phyloP scores from a whole-genome alignment of 2,797 vertebrate species.

The Aselliscus stoliczkanus region DNA sequence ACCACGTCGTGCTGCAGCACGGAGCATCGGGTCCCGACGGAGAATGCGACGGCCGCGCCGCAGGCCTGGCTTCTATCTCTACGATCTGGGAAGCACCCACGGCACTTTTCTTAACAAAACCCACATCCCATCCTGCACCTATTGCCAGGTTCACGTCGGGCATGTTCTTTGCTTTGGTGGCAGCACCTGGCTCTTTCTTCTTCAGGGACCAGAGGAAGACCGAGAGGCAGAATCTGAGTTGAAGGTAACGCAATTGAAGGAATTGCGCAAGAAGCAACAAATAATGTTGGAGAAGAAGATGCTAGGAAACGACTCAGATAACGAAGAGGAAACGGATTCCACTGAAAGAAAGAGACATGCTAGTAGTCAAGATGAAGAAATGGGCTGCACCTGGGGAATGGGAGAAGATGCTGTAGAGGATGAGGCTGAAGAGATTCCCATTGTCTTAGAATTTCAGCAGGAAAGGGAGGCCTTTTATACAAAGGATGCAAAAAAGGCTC shows the following conservation, averaged over 20 bases:
- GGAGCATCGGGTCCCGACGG: constrained; percentile 68
- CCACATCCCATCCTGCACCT: constrained; percentile 90
- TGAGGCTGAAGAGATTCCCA: constrained; percentile 96
- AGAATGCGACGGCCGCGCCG: constrained; percentile 66
- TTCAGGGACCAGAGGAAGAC: constrained; percentile 96
- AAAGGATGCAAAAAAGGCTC: constrained; percentile 96
- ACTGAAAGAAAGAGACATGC: constrained; percentile 65
- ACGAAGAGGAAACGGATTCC: constrained; percentile 80
- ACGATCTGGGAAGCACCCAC: constrained; percentile 95
- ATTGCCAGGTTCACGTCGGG: constrained; percentile 91
- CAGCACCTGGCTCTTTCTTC: constrained; percentile 93
- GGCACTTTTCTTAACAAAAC: constrained; percentile 97
- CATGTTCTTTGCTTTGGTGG: constrained; percentile 97
- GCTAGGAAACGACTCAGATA: constrained; percentile 93
- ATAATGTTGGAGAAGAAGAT: constrained; percentile 91
- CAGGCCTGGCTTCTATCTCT: constrained; percentile 90
- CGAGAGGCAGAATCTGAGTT: constrained; percentile 94
- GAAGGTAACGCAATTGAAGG: constrained; percentile 92
- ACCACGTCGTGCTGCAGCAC: constrained; percentile 94
- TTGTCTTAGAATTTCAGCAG: constrained; percentile 95
- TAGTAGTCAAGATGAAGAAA: constrained; percentile 81
- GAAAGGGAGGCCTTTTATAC: constrained; percentile 96
- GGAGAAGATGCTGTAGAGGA: constrained; percentile 94
- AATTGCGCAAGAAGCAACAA: constrained; percentile 86
- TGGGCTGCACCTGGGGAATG: constrained; percentile 96